Evolutionary conservation across 92 coral and sea anemone genomes (phyloP), one percentile per base, ranked within the genome.

Genomic region (Isaurus tuberculatus): DNA sequence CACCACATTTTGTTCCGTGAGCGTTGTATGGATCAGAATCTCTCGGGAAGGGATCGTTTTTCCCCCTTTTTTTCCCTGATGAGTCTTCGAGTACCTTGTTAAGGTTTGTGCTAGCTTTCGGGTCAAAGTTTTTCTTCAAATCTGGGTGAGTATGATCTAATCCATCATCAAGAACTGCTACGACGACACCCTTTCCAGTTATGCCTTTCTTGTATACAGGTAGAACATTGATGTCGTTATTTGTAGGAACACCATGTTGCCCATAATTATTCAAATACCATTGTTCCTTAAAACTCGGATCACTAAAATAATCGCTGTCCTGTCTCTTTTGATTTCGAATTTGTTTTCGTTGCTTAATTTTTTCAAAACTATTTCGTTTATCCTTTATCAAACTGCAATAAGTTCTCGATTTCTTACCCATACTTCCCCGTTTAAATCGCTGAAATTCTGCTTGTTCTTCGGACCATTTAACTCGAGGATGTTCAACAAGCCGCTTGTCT

Each of bases 221-320:
- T 3, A 92, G 46, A n/a, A 94, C 94, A 20, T 88, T 89, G 48
- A 94, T 91, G 81, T 94, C 98, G 10, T 81, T 86, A 34, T 92
- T 92, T 28, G 85, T 20, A 33, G 88, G 86, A 51, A 79, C 64
- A 23, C 87, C 91, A 84, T 83, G 68, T 64, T 92, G 94, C 3
- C 98, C 98, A 86, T 83, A 84, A 40, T 94, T 94, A 25, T 81
- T 63, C 49, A 94, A 75, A 87, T 94, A 94, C 98, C 98, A 94
- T 84, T 94, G 94, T 26, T 69, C 46, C 10, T 80, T 70, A 72
- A 89, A 83, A 42, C 78, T 68, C 8, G 98, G 98, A 67, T 94
- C 98, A 44, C 66, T 90, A 42, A 92, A 93, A 40, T 82, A 86
- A 42, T 86, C 77, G 29, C 87, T 72, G 26, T 91, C 92, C 16